Base-by-base conservation (phyloP, 2,113 vertebrate genomes). In the Casuarius casuarius region DNA sequence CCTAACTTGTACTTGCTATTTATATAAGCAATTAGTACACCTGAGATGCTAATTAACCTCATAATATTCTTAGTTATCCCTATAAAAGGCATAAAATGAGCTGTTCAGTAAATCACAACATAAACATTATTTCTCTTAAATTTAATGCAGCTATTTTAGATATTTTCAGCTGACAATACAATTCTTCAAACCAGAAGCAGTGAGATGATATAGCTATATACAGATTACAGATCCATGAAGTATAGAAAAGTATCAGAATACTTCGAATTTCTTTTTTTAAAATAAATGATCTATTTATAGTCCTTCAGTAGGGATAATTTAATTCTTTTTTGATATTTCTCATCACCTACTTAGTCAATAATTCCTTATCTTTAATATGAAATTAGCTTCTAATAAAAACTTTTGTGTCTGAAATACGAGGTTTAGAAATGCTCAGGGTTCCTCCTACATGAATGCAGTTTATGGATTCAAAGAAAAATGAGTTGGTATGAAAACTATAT, bases 331-430 rank as follows among this genome's bases (percentile, higher is more conserved):
- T 77, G 28, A 56, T 84, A 44, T 84, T 88, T 97, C 83, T 87
- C 15, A 58, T 95, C 19, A 29, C 26, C 78, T 82, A 61, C 51
- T 90, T 87, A 71, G 81, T 92, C 65, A 95, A 89, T 90, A 84
- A 95, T 91, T 94, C 80, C 90, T 87, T 94, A 63, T 92, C 71
- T 86, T 95, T 88, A 95, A 90, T 90, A 87, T 1, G 21, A 89
- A 91, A 92, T 79, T 59, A 94, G 59, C 9, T 92, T 42, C 49
- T 89, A 90, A 80, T 79, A 85, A 33, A 22, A 95, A 71, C 38
- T 72, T 66, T 59, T 91, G 6, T 48, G 65, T 46, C 65, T 88
- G 67, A 84, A 95, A 81, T 72, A 72, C 0, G 21, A 94, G 10
- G 84, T 82, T 91, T 71, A 82, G 54, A 89, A 90, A 75, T 82